Base-by-base conservation (phyloP, 2,113 vertebrate species). In the Sisor rabdophorus region DNA sequence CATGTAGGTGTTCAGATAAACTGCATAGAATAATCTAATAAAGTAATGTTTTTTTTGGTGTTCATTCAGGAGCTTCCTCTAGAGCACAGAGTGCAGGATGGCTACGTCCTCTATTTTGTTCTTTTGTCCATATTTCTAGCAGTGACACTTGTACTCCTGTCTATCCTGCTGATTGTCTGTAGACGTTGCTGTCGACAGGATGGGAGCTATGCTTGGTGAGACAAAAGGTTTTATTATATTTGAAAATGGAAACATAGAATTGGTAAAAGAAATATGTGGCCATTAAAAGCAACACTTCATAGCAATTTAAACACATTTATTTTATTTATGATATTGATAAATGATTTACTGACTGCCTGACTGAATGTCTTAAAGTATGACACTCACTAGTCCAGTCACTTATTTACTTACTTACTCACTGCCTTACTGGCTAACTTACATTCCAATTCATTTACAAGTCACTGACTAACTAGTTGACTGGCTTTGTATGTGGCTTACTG, bases 91-190 rank as follows among this genome's bases (percentile, higher is more conserved):
- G 87, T 90, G 53, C 89, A 93, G 85, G 92, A 96, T 90, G 94
- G 94, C 80, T 95, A 92, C 12, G 87, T 93, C 78, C 90, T 96
- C 76, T 90, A 96, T 65, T 87, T 95, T 73, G 95, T 95, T 80
- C 92, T 99, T 79, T 88, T 95, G 83, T 95, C 93, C 70, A 89
- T 96, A 83, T 92, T 99, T 80, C 89, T 97, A 1, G 95, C 95
- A 3, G 96, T 94, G 77, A 91, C 93, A 0, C 80, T 98, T 79
- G 91, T 95, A 70, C 91, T 94, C 79, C 85, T 96, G 71, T 92
- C 93, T 0, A 90, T 96, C 30, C 81, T 95, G 82, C 90, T 98
- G 88, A 92, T 98, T 76, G 77, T 93, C 81, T 98, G 92, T 83
- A 91, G 91, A 15, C 92, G 92, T 47, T 95, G 93, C 88, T 94